A percentile compares a stretch with the other conserved stretches of the same genome.
Evolutionary conservation across 2,888 invertebrate genomes (phyloP).

Genomic region (Spodoptera picta): DNA sequence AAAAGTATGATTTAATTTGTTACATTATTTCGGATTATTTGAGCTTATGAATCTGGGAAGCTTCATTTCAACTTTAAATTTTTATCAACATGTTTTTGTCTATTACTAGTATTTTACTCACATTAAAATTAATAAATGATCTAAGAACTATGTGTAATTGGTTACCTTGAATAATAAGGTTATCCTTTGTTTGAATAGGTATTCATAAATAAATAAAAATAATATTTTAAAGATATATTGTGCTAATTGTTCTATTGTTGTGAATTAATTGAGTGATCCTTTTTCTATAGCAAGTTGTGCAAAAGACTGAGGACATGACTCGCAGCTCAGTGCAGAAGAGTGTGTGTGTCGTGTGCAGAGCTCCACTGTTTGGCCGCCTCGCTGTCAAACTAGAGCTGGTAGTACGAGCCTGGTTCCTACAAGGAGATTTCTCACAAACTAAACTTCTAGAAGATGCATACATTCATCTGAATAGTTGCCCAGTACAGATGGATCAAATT

Average conservation of each 20-base stretch:
- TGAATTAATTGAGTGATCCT: neutral
- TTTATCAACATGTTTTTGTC: too few species aligned
- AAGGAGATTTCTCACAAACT: slow-evolving; percentile 97
- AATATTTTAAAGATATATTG: too few species aligned
- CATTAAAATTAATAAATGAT: too few species aligned
- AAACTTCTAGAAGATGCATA: slow-evolving; percentile 97
- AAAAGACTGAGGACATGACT: slow-evolving; percentile 98
- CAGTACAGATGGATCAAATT: slow-evolving; percentile 87
- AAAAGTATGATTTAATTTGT: too few species aligned
- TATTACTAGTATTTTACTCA: too few species aligned
- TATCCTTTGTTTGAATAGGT: slow-evolving; percentile 8
- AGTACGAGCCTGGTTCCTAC: slow-evolving; percentile 98
- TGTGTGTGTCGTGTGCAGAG: slow-evolving; percentile 97
- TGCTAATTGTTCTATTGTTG: too few species aligned
- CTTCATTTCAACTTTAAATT: too few species aligned
- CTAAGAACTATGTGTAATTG: too few species aligned
- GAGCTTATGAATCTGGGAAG: too few species aligned
- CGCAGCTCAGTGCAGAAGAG: slow-evolving; percentile 99
- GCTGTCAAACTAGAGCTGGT: slow-evolving; percentile 98
- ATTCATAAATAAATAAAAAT: slow-evolving; percentile 2
- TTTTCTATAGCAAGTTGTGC: slow-evolving; percentile 93
- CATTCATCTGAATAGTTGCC: slow-evolving; percentile 96
- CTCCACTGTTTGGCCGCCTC: slow-evolving; percentile 97
- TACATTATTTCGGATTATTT: too few species aligned
- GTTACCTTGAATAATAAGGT: neutral